A percentile compares a stretch with the other conserved stretches of the same genome.
Evolutionary conservation across 2,797 vertebrate genomes (phyloP).

Genomic region (Gallinago nigripennis): DNA sequence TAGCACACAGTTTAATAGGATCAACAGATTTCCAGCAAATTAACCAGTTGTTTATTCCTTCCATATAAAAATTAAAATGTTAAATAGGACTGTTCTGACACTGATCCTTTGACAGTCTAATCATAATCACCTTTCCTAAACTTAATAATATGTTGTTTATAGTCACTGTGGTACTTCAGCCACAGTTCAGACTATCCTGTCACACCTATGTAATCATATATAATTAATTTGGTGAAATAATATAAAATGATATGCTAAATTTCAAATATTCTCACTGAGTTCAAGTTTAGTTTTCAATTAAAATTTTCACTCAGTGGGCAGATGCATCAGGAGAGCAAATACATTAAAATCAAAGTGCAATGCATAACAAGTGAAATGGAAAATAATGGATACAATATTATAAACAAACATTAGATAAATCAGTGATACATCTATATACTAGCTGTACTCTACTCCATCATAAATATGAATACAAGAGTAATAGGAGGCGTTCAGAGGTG

Average conservation of each 20-base stretch:
- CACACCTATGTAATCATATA: neutral
- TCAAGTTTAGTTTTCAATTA: conserved; percentile 37
- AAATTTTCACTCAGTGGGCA: neutral
- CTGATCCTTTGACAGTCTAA: neutral
- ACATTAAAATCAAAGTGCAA: neutral
- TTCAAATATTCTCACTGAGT: neutral
- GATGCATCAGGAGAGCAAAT: neutral
- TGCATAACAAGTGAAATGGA: neutral
- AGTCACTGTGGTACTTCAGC: neutral
- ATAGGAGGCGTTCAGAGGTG: neutral
- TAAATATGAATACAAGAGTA: neutral
- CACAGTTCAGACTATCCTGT: neutral
- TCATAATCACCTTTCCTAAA: conserved; percentile 13
- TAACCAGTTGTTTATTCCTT: conserved; percentile 29
- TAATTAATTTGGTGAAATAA: conserved; percentile 29
- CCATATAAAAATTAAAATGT: conserved; percentile 24
- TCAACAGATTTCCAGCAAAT: conserved; percentile 28
- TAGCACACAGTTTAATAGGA: neutral
- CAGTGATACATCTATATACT: neutral
- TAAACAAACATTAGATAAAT: neutral
- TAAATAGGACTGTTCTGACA: neutral
- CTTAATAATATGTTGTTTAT: conserved; percentile 12
- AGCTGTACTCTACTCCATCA: neutral
- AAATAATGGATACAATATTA: neutral
- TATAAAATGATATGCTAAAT: neutral